Base-by-base conservation (phyloP, 2,888 invertebrate genomes). In the Peribatodes rhomboidaria region DNA sequence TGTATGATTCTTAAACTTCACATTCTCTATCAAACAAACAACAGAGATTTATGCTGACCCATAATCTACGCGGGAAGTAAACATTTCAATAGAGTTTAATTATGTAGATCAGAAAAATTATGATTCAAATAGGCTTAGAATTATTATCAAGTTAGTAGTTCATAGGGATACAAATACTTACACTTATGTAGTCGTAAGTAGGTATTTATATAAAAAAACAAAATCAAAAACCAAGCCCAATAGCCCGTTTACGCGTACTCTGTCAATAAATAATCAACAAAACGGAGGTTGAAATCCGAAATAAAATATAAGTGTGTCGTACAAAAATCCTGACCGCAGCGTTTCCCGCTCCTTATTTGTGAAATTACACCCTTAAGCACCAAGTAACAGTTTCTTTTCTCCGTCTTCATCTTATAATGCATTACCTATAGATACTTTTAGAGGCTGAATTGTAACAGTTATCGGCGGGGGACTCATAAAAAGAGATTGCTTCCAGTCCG, bases 401-500 rank as follows among this genome's bases (percentile, higher is more conserved):
- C 61, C 64, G 65, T 56, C 64, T 50, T 65, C 66, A 63, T 67
- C 66, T 68, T 69, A 77, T 81, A 80, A 80, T 80, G 81, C 80
- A 82, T 79, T 76, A 81, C 78, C 75, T 78, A 76, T 82, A 82
- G 82, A 80, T 84, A 84, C 83, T 84, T 82, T 79, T 81, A 82
- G 84, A 86, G 86, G 87, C 87, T 84, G 86, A 83, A 86, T 84
- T 83, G 87, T 85, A 86, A 86, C 84, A 89, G 89, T 88, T 84
- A 85, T 86, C 89, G 88, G 83, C 90, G 73, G 73, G 90, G 89
- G 92, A 89, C 89, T 86, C 89, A 84, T 92, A 91, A 92, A 92
- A 92, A 87, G 90, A 90, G 92, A 92, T 92, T 92, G 92, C 90
- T 90, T 92, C 86, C 86, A 91, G 86, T 89, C 84, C 85, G 83